These are phyloP conservation scores for Enteromius viviparus DNA, from an alignment of 2,797 vertebrate species.

Conservation along the genomic window DNA sequence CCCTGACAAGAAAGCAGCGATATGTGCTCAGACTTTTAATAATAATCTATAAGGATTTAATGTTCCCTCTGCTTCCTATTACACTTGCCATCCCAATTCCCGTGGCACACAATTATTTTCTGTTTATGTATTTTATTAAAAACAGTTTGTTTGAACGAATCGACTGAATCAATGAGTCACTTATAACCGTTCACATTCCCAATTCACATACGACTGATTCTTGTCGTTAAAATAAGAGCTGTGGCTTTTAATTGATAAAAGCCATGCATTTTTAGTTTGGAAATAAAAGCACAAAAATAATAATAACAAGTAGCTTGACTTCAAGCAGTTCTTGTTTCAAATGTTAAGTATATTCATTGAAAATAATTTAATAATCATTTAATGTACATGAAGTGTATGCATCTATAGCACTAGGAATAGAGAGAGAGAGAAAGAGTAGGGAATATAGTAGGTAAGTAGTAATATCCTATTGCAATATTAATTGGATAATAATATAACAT, in stretches of 20 bases:
- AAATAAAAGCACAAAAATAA: background rate
- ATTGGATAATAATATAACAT: background rate
- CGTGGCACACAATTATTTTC: background rate
- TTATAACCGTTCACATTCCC: background rate
- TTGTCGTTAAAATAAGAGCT: background rate
- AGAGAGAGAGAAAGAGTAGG: too few relatives aligned
- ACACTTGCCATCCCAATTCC: background rate
- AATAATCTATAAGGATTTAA: background rate
- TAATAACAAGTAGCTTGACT: background rate
- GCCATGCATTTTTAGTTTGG: background rate
- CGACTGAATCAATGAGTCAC: background rate
- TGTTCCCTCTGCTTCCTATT: constrained; percentile 6
- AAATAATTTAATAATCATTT: background rate
- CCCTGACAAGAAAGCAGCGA: background rate
- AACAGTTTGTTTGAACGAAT: background rate
- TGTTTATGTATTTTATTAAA: background rate
- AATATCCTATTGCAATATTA: background rate
- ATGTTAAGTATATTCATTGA: background rate
- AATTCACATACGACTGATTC: background rate
- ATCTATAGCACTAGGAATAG: background rate
- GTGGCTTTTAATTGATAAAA: background rate
- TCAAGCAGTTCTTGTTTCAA: background rate
- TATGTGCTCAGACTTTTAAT: constrained; percentile 19
- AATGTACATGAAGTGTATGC: background rate
- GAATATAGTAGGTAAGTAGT: background rate